Evolutionary conservation across 2,797 vertebrate genomes (phyloP).

Genomic region (Ara ararauna): DNA sequence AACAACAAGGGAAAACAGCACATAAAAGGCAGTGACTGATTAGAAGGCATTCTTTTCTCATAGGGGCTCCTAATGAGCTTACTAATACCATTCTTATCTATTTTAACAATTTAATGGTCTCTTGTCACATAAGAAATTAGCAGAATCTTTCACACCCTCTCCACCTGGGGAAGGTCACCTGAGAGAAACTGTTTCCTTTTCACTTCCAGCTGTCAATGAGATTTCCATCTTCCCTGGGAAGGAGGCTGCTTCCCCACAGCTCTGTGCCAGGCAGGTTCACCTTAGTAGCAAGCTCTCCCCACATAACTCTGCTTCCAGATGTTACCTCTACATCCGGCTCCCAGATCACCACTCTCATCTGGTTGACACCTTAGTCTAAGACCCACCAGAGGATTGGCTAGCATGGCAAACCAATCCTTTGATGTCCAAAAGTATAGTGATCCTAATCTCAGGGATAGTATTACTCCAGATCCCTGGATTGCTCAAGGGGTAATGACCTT

Average conservation of each 20-base stretch:
- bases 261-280: neutral
- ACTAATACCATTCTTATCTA: neutral
- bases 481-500: neutral
- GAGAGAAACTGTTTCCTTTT: neutral
- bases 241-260: neutral
- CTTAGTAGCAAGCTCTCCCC: neutral
- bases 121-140: neutral
- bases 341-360: neutral
- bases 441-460: neutral
- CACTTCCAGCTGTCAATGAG: neutral
- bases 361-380: neutral
- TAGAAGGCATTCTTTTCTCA: neutral
- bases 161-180: neutral
- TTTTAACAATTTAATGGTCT: neutral
- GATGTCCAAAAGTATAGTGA: neutral
- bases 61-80: neutral
- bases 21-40: neutral
- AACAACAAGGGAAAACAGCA: neutral
- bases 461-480: neutral
- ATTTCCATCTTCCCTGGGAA: neutral
- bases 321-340: neutral
- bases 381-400: neutral
- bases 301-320: neutral
- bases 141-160: neutral
- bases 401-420: neutral